phyloP scores from a whole-genome alignment of 2,797 vertebrate species.

The Argya squamiceps region DNA sequence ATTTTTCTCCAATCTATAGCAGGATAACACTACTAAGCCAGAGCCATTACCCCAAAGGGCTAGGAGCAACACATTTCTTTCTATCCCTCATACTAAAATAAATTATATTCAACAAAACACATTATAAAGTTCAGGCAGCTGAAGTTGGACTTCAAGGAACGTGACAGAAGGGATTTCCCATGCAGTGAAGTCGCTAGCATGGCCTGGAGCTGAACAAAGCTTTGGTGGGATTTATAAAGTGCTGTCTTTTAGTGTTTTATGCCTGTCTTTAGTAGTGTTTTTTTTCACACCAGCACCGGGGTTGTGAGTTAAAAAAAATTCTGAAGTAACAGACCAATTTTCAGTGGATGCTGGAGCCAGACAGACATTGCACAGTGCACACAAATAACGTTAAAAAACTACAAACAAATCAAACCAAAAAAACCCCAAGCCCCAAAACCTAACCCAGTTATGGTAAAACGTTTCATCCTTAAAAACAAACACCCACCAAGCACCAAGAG shows the following conservation, averaged over 20 bases:
- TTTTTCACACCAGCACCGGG: constrained; percentile 1
- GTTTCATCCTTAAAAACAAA: constrained; percentile 12
- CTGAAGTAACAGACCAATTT: background rate
- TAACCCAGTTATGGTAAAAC: background rate
- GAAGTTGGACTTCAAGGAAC: background rate
- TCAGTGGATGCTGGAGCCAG: constrained; percentile 2
- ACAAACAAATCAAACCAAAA: background rate
- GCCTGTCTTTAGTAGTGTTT: constrained; percentile 26
- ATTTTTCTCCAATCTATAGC: background rate
- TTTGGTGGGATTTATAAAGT: constrained; percentile 59
- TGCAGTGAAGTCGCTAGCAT: background rate
- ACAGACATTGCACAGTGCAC: constrained; percentile 21
- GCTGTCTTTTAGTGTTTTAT: constrained; percentile 16
- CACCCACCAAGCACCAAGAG: constrained; percentile 26
- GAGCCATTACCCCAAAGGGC: background rate
- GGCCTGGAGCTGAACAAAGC: constrained; percentile 20
- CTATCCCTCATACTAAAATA: background rate
- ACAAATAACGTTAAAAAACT: background rate
- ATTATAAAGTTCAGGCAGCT: constrained; percentile 30
- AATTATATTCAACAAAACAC: constrained; percentile 25
- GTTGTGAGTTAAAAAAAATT: constrained; percentile 20
- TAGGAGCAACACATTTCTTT: background rate
- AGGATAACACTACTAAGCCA: background rate
- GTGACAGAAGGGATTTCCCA: background rate
- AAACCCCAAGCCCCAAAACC: background rate